A percentile compares a stretch with the other conserved stretches of the same genome.
Evolutionary conservation across 2,797 vertebrate genomes (phyloP).

Genomic region (Gorsachius magnificus): DNA sequence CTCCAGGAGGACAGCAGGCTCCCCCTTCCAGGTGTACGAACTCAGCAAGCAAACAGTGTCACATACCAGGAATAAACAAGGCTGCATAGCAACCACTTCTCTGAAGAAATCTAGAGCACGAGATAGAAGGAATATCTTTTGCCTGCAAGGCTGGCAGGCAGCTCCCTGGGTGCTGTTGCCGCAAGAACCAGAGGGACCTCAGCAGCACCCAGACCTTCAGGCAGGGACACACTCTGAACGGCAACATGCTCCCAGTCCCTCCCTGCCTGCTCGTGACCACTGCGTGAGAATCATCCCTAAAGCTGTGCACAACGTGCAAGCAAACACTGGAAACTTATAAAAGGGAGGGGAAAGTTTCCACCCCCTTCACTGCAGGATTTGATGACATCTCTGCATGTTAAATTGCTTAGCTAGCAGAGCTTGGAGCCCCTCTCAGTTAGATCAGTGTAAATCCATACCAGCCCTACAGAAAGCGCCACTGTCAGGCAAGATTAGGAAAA

Average conservation of each 20-base stretch:
- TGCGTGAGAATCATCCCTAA: neutral
- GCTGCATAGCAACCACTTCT: slow-evolving; percentile 75
- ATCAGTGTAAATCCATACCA: neutral
- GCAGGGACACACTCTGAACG: neutral
- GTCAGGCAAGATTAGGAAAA: neutral
- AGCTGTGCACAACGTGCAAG: rapidly evolving
- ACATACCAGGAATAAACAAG: slow-evolving; percentile 71
- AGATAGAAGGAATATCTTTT: neutral
- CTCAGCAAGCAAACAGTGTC: slow-evolving; percentile 17
- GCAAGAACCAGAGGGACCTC: neutral
- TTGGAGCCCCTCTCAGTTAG: neutral
- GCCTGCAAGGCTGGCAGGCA: neutral
- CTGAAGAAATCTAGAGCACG: slow-evolving; percentile 39
- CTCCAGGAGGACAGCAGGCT: neutral
- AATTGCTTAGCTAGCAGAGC: neutral
- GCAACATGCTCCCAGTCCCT: rapidly evolving
- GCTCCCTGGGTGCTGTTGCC: neutral
- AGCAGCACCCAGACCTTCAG: neutral
- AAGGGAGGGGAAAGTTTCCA: neutral
- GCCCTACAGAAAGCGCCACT: neutral
- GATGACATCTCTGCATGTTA: neutral
- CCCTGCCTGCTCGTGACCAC: rapidly evolving
- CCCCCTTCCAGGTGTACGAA: neutral
- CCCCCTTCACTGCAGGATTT: neutral
- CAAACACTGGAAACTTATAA: neutral